Evolutionary conservation across 2,797 vertebrate species (phyloP), one percentile per base, ranked within the genome.

Genomic region (Dryobates pubescens): DNA sequence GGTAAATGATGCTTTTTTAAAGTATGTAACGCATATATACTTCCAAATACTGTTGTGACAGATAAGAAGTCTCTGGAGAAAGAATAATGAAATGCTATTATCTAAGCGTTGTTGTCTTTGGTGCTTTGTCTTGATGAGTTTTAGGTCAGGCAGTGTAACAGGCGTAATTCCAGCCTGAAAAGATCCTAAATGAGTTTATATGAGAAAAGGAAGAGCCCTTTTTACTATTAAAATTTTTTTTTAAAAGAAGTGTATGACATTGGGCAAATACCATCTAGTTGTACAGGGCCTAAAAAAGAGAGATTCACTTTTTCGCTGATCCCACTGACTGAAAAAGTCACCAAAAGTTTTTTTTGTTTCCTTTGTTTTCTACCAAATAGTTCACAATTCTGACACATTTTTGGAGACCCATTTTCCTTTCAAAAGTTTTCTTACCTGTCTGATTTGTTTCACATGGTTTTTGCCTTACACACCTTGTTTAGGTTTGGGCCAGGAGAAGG

Each of bases 161-260:
- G 23, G 47, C 62, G 82, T 19, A 70, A 41, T 9, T 83, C 43
- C 34, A 59, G 24, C 8, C 13, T 67, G 29, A 90, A 65, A 0
- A 58, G 17, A 82, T 71, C 77, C 54, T 63, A 45, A 38, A 9
- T 57, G 27, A 62, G 17, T 41, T 76, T 59, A 41, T 10, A 67
- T 3, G 17, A 47, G 64, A 87, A 82, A 75, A 10, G 71, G 32
- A 53, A 58, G 22, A 72, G 16, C 3, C 13, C 17, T 57, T 45
- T 59, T 57, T 53, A 63, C 19, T n/a, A 70, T 6, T 8, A n/a
- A n/a, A n/a, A n/a, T n/a, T n/a, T n/a, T n/a, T n/a, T n/a, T n/a
- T n/a, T n/a, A n/a, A n/a, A n/a, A n/a, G 5, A 58, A 4, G 8
- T 0, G 0, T 15, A 0, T 3, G 54, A 32, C 10, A 38, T 6